Percentiles rank a stretch among this genome's conserved stretches.
These are phyloP conservation scores for Atta texana DNA, from an alignment of 1,140 invertebrate species.

Conservation along the genomic window DNA sequence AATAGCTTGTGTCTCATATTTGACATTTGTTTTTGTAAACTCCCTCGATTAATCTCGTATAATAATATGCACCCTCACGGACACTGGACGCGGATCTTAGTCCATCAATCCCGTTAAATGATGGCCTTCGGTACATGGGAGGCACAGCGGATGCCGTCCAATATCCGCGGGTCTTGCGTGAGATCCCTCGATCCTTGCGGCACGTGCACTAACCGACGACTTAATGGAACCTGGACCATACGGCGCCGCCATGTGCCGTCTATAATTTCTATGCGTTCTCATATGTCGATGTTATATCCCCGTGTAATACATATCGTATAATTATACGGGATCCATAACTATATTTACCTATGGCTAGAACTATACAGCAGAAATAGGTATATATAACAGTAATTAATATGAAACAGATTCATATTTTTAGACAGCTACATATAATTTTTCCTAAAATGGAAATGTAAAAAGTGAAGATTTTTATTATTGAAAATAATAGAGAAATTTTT, in stretches of 20 bases:
- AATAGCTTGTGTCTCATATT: not conserved
- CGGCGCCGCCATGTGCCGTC: conserved; percentile 64
- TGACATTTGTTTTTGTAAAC: conserved; percentile 22
- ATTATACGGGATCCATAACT: conserved; percentile 3
- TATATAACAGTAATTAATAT: not conserved
- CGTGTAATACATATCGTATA: not conserved
- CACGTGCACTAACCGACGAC: conserved; percentile 54
- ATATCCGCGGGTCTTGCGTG: conserved; percentile 42
- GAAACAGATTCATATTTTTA: not conserved
- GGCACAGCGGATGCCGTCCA: conserved; percentile 37
- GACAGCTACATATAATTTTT: no score
- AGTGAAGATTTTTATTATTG: no score
- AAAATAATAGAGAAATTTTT: no score
- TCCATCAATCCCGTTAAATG: conserved; percentile 68
- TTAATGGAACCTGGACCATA: conserved; percentile 68
- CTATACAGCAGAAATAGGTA: not conserved
- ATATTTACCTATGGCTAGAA: not conserved
- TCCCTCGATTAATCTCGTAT: conserved; percentile 25
- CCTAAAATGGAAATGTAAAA: no score
- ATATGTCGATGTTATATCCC: conserved; percentile 4
- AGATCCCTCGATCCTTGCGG: conserved; percentile 47
- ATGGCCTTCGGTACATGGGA: conserved; percentile 26
- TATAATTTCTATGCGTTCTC: conserved; percentile 64
- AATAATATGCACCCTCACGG: conserved; percentile 72
- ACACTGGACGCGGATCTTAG: conserved; percentile 54